phyloP scores from a whole-genome alignment of 2,113 vertebrate species.

The Catharus fuscescens region DNA sequence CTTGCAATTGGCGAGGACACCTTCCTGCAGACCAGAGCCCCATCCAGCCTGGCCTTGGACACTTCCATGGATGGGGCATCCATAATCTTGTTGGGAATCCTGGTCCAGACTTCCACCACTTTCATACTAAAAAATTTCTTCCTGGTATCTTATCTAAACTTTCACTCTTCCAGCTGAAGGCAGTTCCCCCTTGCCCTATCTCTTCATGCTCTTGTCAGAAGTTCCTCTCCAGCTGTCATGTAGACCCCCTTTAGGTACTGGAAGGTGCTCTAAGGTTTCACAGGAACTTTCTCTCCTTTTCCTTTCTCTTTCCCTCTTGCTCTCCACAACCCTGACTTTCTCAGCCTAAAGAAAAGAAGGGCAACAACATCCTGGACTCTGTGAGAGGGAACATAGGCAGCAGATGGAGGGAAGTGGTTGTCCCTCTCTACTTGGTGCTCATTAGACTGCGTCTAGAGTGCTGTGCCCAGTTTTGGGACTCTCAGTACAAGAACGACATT shows the following conservation, averaged over 20 bases:
- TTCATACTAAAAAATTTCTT: background rate
- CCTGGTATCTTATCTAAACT: background rate
- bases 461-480: background rate
- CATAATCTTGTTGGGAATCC: background rate
- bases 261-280: background rate
- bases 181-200: background rate
- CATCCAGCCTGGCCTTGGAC: background rate
- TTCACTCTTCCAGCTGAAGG: background rate
- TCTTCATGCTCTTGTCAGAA: background rate
- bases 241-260: background rate
- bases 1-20: background rate
- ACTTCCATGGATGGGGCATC: background rate
- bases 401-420: background rate
- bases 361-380: background rate
- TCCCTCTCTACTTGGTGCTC: background rate
- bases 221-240: background rate
- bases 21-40: background rate
- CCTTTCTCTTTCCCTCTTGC: background rate
- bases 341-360: background rate
- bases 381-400: background rate
- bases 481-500: background rate
- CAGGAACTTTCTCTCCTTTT: background rate
- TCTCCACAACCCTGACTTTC: background rate
- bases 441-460: background rate
- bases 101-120: background rate